A percentile compares a stretch with the other conserved stretches of the same genome.
Evolutionary conservation across 2,113 vertebrate genomes (phyloP).

Genomic region (Sphyrna mokarran): DNA sequence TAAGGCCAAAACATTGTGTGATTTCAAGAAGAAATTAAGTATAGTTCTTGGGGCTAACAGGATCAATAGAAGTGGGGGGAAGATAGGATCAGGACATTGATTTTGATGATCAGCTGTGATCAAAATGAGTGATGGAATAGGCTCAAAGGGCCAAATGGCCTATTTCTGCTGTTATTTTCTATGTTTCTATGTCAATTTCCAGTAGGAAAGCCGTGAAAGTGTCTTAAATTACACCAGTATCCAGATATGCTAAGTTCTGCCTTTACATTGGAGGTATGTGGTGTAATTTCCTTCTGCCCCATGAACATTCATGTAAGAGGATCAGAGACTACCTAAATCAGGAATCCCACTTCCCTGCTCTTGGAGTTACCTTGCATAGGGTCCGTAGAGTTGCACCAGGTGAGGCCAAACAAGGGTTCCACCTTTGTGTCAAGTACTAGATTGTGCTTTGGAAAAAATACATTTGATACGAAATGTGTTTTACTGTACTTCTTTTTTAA

Average conservation of each 20-base stretch:
- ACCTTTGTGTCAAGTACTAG: background rate
- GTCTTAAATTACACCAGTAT: background rate
- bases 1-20: too few species aligned
- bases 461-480: background rate
- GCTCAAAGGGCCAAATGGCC: too few species aligned
- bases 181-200: background rate
- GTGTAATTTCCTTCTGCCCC: background rate
- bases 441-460: background rate
- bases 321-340: background rate
- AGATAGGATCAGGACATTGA: too few species aligned
- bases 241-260: background rate
- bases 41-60: too few species aligned
- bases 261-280: background rate
- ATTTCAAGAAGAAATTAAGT: too few species aligned
- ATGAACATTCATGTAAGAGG: background rate
- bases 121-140: too few species aligned
- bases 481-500: background rate
- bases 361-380: background rate
- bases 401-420: background rate
- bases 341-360: background rate
- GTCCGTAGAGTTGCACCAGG: background rate
- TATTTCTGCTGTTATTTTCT: too few species aligned
- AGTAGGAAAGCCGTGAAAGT: background rate
- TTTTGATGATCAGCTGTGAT: too few species aligned
- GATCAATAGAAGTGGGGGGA: too few species aligned